These are phyloP conservation scores for Gonocerus acuteangulatus DNA, from an alignment of 2,888 invertebrate genomes.

Conservation along the genomic window DNA sequence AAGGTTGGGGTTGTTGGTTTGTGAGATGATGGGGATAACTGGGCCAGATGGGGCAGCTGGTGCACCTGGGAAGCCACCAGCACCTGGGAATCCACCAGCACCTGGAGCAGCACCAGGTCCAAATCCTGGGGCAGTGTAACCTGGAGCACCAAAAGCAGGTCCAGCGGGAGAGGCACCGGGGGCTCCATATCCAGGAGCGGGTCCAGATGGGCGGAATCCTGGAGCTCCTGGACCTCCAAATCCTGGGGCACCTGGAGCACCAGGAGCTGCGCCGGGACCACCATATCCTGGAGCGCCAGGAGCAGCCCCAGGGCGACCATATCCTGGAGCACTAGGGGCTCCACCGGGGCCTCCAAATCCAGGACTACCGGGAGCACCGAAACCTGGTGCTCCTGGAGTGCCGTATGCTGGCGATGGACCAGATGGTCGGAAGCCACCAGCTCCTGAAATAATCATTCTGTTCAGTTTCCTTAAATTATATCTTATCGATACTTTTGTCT, in stretches of 20 bases:
- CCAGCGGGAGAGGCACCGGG: slow-evolving; percentile 29
- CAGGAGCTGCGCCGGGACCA: slow-evolving; percentile 25
- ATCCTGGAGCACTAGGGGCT: slow-evolving; percentile 26
- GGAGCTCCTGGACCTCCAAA: slow-evolving; percentile 22
- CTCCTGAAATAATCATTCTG: no score
- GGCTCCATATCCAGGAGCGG: slow-evolving; percentile 30
- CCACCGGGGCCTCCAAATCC: slow-evolving; percentile 13
- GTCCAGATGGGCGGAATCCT: slow-evolving; percentile 29
- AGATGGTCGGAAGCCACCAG: background rate
- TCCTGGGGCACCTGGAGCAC: slow-evolving; percentile 20
- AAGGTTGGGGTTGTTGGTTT: slow-evolving; percentile 54
- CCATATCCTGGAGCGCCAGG: slow-evolving; percentile 20
- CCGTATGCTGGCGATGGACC: background rate
- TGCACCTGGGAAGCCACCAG: slow-evolving; percentile 26
- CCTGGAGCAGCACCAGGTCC: slow-evolving; percentile 24
- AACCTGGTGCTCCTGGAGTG: slow-evolving; percentile 24
- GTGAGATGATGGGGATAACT: slow-evolving; percentile 53
- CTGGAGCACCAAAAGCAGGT: slow-evolving; percentile 21
- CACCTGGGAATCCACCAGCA: slow-evolving; percentile 26
- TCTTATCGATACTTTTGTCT: no score
- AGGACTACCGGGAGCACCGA: background rate
- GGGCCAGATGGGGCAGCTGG: slow-evolving; percentile 33
- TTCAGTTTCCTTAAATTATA: no score
- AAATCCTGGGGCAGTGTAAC: slow-evolving; percentile 29
- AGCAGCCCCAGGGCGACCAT: slow-evolving; percentile 29